Evolutionary conservation across 2,797 vertebrate genomes (phyloP).

Genomic region (Tauraco hartlaubi): DNA sequence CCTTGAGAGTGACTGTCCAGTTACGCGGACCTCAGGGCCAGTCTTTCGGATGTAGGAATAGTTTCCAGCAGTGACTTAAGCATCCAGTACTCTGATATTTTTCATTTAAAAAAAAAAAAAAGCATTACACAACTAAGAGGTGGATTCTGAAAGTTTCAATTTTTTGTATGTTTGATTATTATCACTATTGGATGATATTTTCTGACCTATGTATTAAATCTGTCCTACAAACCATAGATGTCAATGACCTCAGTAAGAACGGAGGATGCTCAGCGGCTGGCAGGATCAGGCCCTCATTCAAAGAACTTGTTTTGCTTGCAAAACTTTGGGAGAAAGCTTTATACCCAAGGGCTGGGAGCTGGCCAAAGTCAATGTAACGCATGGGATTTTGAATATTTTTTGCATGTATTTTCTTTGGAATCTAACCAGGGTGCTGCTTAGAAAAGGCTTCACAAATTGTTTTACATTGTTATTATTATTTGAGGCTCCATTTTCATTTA

Average conservation of each 20-base stretch:
- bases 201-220: background rate
- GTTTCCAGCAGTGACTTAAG: slow-evolving; percentile 38
- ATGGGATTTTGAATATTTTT: slow-evolving; percentile 67
- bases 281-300: slow-evolving; percentile 40
- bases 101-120: background rate
- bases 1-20: background rate
- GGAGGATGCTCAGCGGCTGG: slow-evolving; percentile 6
- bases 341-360: slow-evolving; percentile 49
- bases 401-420: slow-evolving; percentile 74
- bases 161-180: background rate
- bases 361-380: slow-evolving; percentile 66
- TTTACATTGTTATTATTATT: slow-evolving; percentile 64
- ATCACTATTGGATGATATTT: background rate
- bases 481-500: slow-evolving; percentile 43
- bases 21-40: background rate
- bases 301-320: slow-evolving; percentile 58
- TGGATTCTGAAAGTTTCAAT: background rate
- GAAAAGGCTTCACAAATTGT: slow-evolving; percentile 62
- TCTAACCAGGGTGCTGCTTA: slow-evolving; percentile 60
- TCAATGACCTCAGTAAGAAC: background rate
- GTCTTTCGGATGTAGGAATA: background rate
- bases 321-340: slow-evolving; percentile 42
- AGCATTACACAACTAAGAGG: background rate
- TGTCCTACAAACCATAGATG: background rate
- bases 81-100: background rate